Conservation (phyloP, 2,113 vertebrate species). For the Hydropotes inermis region DNA sequence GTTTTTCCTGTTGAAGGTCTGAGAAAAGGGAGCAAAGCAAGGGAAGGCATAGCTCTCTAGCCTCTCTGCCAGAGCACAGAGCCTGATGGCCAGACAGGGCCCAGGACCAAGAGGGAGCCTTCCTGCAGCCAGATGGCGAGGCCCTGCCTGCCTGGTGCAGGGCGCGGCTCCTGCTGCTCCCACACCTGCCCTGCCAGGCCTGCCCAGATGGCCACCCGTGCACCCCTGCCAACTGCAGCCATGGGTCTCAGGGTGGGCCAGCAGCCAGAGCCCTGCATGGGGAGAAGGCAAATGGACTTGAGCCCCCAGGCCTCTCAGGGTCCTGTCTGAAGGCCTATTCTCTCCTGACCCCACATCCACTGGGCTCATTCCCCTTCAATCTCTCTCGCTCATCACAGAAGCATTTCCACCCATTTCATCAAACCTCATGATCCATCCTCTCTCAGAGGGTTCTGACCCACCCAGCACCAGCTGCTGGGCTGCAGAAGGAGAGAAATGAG, state of each 20-base stretch:
- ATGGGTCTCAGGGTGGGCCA: background rate
- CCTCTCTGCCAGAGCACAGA: background rate
- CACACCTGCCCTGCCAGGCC: constrained; percentile 61
- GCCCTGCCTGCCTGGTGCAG: background rate
- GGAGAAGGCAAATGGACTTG: background rate
- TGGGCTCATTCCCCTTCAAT: background rate
- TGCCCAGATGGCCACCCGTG: constrained; percentile 63
- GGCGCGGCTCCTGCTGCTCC: constrained; percentile 50
- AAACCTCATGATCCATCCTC: background rate
- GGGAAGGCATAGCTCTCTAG: background rate
- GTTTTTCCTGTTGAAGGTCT: background rate
- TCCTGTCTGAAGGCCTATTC: background rate
- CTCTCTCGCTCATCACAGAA: background rate
- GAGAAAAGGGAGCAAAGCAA: constrained; percentile 36
- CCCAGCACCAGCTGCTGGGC: background rate
- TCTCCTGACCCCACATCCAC: background rate
- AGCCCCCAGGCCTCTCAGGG: background rate
- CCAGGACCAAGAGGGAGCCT: background rate
- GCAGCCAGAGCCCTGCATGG: background rate
- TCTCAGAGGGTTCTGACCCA: background rate
- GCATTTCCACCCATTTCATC: background rate
- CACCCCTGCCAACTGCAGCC: constrained; percentile 47
- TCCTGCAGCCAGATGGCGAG: constrained; percentile 62
- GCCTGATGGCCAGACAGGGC: background rate
- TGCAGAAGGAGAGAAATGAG: background rate